Evolutionary conservation across 92 coral and sea anemone genomes (phyloP), one percentile per base, ranked within the genome.

Genomic region (Umimayanthus chanpuru): DNA sequence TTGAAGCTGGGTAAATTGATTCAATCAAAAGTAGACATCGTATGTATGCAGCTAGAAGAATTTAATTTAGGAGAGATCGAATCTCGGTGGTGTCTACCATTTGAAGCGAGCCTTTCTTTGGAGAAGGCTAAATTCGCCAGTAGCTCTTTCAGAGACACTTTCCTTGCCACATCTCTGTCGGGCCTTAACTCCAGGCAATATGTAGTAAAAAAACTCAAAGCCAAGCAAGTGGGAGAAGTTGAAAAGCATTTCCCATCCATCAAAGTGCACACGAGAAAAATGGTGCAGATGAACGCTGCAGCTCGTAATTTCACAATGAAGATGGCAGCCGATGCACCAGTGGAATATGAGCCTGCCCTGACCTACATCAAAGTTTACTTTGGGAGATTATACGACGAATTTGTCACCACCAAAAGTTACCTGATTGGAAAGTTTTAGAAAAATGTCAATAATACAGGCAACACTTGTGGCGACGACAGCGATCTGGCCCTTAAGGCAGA

Each of bases 381-480:
- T 80, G 93, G 92, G 56, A 70, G 82, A 81, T 90, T 93, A 0
- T 82, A 89, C 64, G 88, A 82, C 68, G 93, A 93, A 79, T 91
- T 56, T 55, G 92, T 89, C 56, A 88, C 95, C 38, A 72, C 91
- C 23, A 93, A 93, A 80, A 80, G 26, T 28, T 93, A 85, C 55
- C 68, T 91, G 85, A 91, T 90, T 32, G 91, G 91, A 47, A 58
- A 65, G n/a, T 89, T 89, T 74, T 39, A 76, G 81, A 93, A 93
- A 86, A 85, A 90, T 91, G 91, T 90, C 41, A 90, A 93, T 81
- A 93, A 93, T 68, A 93, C 95, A 71, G 93, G 93, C 67, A 88
- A 56, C 18, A 8, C 65, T 14, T 77, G 81, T 49, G 77, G 77
- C 25, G 86, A 89, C 38, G 88, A 76, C 41, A 83, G 88, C 55